Conservation (phyloP, 2,113 vertebrate species). For the Dendrocopos noguchii region DNA sequence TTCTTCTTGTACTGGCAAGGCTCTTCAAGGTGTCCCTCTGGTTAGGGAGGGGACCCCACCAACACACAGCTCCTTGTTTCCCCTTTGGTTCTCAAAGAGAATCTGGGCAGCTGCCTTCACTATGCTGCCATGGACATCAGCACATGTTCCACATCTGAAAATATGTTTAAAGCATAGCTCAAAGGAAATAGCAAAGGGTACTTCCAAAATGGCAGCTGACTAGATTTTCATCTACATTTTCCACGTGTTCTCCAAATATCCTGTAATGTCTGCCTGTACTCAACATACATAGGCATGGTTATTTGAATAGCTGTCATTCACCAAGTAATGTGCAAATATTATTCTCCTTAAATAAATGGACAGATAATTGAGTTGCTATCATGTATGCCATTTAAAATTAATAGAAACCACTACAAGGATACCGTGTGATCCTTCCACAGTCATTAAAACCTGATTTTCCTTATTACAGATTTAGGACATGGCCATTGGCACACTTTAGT, state of each 20-base stretch:
- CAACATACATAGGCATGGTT: fast-evolving
- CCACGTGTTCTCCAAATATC: background rate
- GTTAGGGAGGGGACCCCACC: background rate
- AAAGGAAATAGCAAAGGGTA: background rate
- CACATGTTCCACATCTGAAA: background rate
- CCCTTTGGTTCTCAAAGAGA: background rate
- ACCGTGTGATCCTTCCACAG: background rate
- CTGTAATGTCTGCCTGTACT: background rate
- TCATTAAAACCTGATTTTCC: background rate
- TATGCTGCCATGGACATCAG: background rate
- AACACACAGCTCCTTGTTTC: background rate
- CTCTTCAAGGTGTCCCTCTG: background rate
- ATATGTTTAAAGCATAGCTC: background rate
- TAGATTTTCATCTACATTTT: background rate
- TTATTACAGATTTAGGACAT: background rate
- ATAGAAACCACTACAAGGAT: background rate
- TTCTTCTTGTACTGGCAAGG: background rate
- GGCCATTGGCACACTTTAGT: background rate
- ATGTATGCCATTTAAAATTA: background rate
- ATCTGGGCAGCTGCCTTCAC: background rate
- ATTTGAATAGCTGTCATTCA: background rate
- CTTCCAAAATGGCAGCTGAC: background rate
- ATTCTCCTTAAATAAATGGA: background rate
- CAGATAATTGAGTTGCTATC: background rate
- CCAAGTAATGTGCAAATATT: background rate